Evolutionary conservation across 2,797 vertebrate species (phyloP).

Genomic region (Tenualosa thibaudeaui): DNA sequence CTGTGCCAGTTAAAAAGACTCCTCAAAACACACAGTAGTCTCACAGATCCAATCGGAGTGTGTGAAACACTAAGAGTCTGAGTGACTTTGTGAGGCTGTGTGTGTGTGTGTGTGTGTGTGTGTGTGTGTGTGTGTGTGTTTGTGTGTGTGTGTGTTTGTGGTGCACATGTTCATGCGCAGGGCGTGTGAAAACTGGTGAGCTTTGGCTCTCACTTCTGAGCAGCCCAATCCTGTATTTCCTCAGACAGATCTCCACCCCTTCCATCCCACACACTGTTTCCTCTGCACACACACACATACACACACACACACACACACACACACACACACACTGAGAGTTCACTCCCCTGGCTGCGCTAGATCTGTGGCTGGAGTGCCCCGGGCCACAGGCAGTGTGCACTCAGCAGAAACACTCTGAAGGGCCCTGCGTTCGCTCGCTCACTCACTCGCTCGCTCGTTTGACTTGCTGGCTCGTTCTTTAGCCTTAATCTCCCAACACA

Average conservation of each 20-base stretch:
- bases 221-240: slow-evolving; percentile 16
- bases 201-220: slow-evolving; percentile 23
- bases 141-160: neutral
- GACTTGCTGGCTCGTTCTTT: neutral
- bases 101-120: neutral
- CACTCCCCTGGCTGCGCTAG: neutral
- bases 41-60: neutral
- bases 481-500: slow-evolving; percentile 10
- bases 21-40: neutral
- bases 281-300: neutral
- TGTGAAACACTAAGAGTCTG: neutral
- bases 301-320: slow-evolving; percentile 14
- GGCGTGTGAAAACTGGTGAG: slow-evolving; percentile 23
- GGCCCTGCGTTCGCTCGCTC: neutral
- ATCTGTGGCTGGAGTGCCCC: neutral
- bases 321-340: neutral
- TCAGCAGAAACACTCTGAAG: neutral
- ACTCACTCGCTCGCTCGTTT: neutral
- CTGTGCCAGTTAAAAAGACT: neutral
- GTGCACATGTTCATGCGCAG: neutral
- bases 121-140: neutral
- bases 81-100: neutral
- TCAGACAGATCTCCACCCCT: slow-evolving; percentile 20
- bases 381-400: neutral
- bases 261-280: slow-evolving; percentile 14